These are phyloP conservation scores for Drosophila borealis DNA, from an alignment of 2,888 invertebrate genomes.

Conservation along the genomic window DNA sequence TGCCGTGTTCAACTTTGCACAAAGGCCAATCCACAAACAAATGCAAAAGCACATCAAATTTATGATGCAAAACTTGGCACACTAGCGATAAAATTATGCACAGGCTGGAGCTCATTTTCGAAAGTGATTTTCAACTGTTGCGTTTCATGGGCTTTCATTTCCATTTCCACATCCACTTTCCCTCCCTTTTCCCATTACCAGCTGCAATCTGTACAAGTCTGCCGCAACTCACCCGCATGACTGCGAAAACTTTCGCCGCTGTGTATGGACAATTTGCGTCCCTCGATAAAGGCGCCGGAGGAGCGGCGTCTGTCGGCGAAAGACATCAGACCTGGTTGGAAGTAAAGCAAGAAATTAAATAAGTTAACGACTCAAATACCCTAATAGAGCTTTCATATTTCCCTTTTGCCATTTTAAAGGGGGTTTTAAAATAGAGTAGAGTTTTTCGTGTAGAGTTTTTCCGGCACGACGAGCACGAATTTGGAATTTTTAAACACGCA, in stretches of 20 bases:
- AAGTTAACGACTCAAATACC: slow-evolving; percentile 20
- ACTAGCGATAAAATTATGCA: slow-evolving; percentile 71
- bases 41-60: slow-evolving; percentile 61
- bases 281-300: slow-evolving; percentile 84
- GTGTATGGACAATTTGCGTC: slow-evolving; percentile 84
- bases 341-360: slow-evolving; percentile 23
- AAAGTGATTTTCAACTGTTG: slow-evolving; percentile 81
- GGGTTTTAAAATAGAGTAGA: too few species aligned
- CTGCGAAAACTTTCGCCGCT: slow-evolving; percentile 85
- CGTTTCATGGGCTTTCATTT: slow-evolving; percentile 45
- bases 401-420: too few species aligned
- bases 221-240: slow-evolving; percentile 81
- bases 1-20: slow-evolving; percentile 34
- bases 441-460: too few species aligned
- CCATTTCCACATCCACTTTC: background rate
- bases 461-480: too few species aligned
- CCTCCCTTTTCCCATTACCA: background rate
- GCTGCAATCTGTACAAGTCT: background rate
- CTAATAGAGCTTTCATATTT: too few species aligned
- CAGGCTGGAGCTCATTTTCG: slow-evolving; percentile 70
- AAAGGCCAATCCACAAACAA: slow-evolving; percentile 48
- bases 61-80: slow-evolving; percentile 71
- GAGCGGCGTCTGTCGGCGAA: slow-evolving; percentile 85
- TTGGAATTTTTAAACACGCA: too few species aligned
- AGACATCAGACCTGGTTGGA: slow-evolving; percentile 82